These are phyloP conservation scores for Phocides pigmalion DNA, from an alignment of 1,140 invertebrate species.

Conservation along the genomic window DNA sequence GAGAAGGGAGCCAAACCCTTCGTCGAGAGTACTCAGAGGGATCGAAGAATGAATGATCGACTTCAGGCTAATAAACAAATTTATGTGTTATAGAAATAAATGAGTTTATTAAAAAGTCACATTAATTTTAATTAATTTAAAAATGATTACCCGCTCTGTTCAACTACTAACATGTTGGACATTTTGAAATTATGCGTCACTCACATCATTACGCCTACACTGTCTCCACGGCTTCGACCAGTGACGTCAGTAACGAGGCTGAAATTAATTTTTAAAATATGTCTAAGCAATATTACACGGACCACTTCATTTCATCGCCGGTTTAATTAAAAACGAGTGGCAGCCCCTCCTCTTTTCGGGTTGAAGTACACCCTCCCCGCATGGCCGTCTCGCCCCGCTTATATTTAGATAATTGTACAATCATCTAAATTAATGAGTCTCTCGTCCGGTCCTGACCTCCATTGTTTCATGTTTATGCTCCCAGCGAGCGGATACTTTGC, in stretches of 20 bases:
- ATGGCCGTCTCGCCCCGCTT: constrained; percentile 79
- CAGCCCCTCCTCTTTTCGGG: constrained; percentile 77
- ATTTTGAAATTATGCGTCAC: constrained; percentile 10
- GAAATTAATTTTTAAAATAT: constrained; percentile 80
- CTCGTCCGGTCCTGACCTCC: constrained; percentile 74
- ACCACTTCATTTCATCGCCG: constrained; percentile 82
- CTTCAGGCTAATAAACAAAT: constrained; percentile 2
- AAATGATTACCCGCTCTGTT: constrained; percentile 4
- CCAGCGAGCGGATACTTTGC: constrained; percentile 52
- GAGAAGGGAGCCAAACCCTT: constrained; percentile 60
- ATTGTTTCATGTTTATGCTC: constrained; percentile 74
- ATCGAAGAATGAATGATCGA: constrained; percentile 21
- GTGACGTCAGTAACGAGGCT: constrained; percentile 35
- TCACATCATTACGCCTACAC: constrained; percentile 12
- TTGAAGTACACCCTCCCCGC: constrained; percentile 72
- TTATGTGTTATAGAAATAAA: constrained; percentile 1
- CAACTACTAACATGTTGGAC: constrained; percentile 1
- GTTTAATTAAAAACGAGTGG: constrained; percentile 84
- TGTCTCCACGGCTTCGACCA: constrained; percentile 8
- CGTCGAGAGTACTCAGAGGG: constrained; percentile 39
- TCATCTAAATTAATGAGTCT: constrained; percentile 83
- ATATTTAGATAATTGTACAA: constrained; percentile 84
- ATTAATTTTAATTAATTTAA: constrained; percentile 14
- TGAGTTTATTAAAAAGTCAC: background rate
- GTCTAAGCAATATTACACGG: constrained; percentile 82